Percentiles rank a stretch among this genome's conserved stretches.
phyloP scores from a whole-genome alignment of 2,888 invertebrate genomes.

The Holacanthella duospinosa region DNA sequence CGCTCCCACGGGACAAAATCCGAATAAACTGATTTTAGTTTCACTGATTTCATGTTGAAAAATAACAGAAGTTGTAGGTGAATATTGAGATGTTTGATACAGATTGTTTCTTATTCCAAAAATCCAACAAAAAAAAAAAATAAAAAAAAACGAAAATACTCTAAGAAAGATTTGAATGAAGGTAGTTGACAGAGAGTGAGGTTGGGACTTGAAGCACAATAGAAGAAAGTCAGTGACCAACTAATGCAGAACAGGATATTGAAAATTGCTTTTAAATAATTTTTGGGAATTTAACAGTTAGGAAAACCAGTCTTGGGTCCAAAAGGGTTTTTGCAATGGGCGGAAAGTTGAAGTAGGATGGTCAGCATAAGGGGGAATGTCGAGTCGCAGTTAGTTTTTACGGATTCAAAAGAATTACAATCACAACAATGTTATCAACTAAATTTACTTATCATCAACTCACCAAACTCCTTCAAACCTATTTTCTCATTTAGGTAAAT shows the following conservation, averaged over 20 bases:
- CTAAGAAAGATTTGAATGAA: too few species aligned
- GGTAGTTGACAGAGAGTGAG: too few species aligned
- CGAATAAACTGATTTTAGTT: not conserved
- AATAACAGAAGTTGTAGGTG: not conserved
- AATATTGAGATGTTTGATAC: not conserved
- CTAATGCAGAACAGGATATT: conserved; percentile 11
- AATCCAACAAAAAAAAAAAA: too few species aligned
- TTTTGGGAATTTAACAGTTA: conserved; percentile 13
- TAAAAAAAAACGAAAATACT: too few species aligned
- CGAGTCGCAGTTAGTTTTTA: not conserved
- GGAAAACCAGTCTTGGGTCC: conserved; percentile 15
- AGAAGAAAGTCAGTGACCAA: conserved; percentile 10
- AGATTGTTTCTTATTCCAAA: too few species aligned
- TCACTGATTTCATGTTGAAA: not conserved
- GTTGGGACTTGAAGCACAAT: not conserved
- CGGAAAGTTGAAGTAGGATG: conserved; percentile 1
- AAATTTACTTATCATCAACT: too few species aligned
- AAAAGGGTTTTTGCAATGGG: not conserved
- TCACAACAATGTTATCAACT: too few species aligned
- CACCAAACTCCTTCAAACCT: too few species aligned
- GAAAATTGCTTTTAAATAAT: conserved; percentile 22
- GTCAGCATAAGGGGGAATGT: not conserved
- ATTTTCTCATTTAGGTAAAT: too few species aligned
- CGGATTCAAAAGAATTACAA: too few species aligned
- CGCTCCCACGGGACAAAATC: conserved; percentile 18